A percentile compares a stretch with the other conserved stretches of the same genome.
phyloP scores from a whole-genome alignment of 1,140 invertebrate genomes.

The Mamestra configurata region DNA sequence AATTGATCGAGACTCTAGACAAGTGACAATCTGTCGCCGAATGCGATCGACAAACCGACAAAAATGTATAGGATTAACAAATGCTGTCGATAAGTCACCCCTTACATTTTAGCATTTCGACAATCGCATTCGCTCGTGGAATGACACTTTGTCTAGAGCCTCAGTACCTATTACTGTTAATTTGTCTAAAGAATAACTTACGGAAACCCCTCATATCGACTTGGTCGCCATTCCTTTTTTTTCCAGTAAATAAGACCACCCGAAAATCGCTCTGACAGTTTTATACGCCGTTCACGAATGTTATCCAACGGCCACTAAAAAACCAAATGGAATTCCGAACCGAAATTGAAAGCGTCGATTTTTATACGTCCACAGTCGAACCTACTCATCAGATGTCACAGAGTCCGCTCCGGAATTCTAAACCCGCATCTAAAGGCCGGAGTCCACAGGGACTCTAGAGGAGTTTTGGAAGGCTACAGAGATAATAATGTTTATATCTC shows the following conservation, averaged over 20 bases:
- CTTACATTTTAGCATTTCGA: too few relatives aligned
- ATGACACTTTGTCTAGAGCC: too few relatives aligned
- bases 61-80: too few relatives aligned
- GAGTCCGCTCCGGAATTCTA: slow-evolving; percentile 37
- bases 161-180: too few relatives aligned
- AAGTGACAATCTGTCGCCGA: too few relatives aligned
- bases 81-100: too few relatives aligned
- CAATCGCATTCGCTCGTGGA: too few relatives aligned
- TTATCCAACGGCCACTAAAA: slow-evolving; percentile 18
- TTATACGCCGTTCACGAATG: slow-evolving; percentile 27
- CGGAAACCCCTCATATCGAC: not conserved
- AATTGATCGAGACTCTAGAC: too few relatives aligned
- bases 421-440: slow-evolving; percentile 31
- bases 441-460: not conserved
- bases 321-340: slow-evolving; percentile 35
- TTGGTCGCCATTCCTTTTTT: not conserved
- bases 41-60: too few relatives aligned
- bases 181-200: too few relatives aligned
- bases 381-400: slow-evolving; percentile 44
- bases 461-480: slow-evolving; percentile 19
- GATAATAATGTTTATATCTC: slow-evolving; percentile 49
- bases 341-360: slow-evolving; percentile 46
- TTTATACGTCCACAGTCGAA: slow-evolving; percentile 41
- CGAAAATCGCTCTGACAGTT: slow-evolving; percentile 24
- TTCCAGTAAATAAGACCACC: not conserved